Base-by-base conservation (phyloP, 2,888 invertebrate genomes). In the Catocala sponsa region DNA sequence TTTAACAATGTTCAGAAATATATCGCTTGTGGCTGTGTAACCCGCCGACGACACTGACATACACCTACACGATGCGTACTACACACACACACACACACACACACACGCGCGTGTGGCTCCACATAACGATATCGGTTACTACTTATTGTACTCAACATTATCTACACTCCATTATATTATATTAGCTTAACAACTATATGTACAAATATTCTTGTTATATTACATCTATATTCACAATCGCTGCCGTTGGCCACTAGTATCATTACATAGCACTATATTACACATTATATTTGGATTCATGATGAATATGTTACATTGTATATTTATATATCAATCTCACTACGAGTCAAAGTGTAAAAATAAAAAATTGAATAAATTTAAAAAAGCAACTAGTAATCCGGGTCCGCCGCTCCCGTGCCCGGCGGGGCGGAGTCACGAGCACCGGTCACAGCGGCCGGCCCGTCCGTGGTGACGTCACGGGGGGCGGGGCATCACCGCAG, bases 281-380 rank as follows among this genome's bases (percentile, higher is more conserved):
- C 41, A 47, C 13, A 7, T 46, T 32, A 47, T 64, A 32, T 53
- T 63, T 63, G 49, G 51, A 56, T 59, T 53, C 53, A 64, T 47
- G 50, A 72, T 55, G 7, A 43, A 35, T 11, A 25, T 15, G 1
- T 9, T 38, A 38, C 7, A 46, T 42, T 32, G 41, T 55, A 49
- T 33, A 49, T 12, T 44, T 32, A 32, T 6, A 32, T 32, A 42
- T 33, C 41, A 7, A 48, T 13, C 46, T 46, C 33, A 33, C 44
- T 44, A 7, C 9, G 13, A 44, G 53, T 44, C 43, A 54, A n/a
- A n/a, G 15, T 6, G 10, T 46, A 15, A 46, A 46, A 46, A 46
- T 46, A 46, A 46, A 46, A 46, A n/a, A n/a, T 46, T 9, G 15
- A 4, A 15, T 15, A 7, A 46, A 46, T 15, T 6, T 13, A n/a